Base-by-base conservation (phyloP, 2,797 vertebrate genomes). In the Champsocephalus esox region DNA sequence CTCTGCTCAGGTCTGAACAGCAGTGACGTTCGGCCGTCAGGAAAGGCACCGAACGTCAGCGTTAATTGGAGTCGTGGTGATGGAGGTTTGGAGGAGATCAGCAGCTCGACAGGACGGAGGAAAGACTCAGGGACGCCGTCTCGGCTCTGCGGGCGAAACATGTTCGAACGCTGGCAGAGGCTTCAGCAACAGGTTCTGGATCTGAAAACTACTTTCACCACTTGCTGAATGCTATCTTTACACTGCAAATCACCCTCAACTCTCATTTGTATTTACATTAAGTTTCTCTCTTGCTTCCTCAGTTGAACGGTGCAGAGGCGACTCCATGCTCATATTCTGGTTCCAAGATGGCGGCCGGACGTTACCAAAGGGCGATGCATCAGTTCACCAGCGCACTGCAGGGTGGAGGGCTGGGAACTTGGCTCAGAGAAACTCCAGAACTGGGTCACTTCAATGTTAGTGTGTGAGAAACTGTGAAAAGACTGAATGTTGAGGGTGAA, bases 1-100 rank as follows among this genome's bases (percentile, higher is more conserved):
- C 28, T 28, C 28, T 24, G 5, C 12, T 0, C 84, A 95, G 97
- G 96, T 59, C 90, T 98, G 76, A 95, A 95, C 83, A 86, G 93
- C 0, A 88, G 92, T 0, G 93, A 94, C 0, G 70, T 77, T 0
- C 94, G 94, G 0, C 93, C 94, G 46, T 88, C 94, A 0, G 96
- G 97, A 5, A 97, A 95, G 70, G 91, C 95, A 0, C 93, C 95
- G 0, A 61, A 84, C 59, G 87, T 96, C 90, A 97, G 96, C 0
- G 28, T 96, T 83, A 98, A 97, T 93, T 98, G 97, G 97, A 92
- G 95, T 7, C 13, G 41, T 3, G 96, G 96, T 3, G 95, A 83
- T 1, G 0, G 64, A 0, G 94, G 93, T 49, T 85, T 94, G 77
- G 97, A 98, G 92, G 92, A 97, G 57, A 75, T 98, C 73, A 94